A percentile compares a stretch with the other conserved stretches of the same genome.
These are phyloP conservation scores for Cheilosia variabilis DNA, from an alignment of 2,888 invertebrate species.

Conservation along the genomic window DNA sequence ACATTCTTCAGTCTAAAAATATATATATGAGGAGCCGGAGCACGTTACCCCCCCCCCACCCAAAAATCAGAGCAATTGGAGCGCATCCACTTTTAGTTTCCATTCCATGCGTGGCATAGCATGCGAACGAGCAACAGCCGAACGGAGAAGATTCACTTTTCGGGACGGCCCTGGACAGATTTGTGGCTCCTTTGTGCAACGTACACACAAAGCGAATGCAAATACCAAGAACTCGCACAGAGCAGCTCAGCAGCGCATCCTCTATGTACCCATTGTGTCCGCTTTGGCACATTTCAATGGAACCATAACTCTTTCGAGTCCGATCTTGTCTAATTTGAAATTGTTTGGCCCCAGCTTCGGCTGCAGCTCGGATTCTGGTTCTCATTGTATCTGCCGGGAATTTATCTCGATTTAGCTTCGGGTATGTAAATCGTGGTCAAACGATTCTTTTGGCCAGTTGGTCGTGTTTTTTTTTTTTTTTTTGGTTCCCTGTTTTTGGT, in stretches of 20 bases:
- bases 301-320: constrained; percentile 74
- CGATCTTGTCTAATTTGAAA: constrained; percentile 74
- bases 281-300: constrained; percentile 75
- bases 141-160: constrained; percentile 62
- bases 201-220: constrained; percentile 52
- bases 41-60: constrained; percentile 17
- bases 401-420: constrained; percentile 71
- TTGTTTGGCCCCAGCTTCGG: constrained; percentile 49
- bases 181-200: constrained; percentile 72
- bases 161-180: constrained; percentile 63
- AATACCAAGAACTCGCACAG: constrained; percentile 59
- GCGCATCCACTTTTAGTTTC: constrained; percentile 59
- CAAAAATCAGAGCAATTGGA: constrained; percentile 69
- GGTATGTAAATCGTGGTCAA: constrained; percentile 76
- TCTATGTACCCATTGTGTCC: constrained; percentile 65
- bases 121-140: constrained; percentile 8
- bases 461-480: background rate
- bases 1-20: constrained; percentile 63
- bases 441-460: constrained; percentile 51
- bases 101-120: constrained; percentile 38
- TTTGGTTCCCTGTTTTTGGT: background rate
- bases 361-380: constrained; percentile 34
- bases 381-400: constrained; percentile 62
- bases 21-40: background rate
- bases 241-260: constrained; percentile 9